Percentiles rank a stretch among this genome's conserved stretches.
These are phyloP conservation scores for Diabrotica undecimpunctata DNA, from an alignment of 1,140 invertebrate species.

Conservation along the genomic window DNA sequence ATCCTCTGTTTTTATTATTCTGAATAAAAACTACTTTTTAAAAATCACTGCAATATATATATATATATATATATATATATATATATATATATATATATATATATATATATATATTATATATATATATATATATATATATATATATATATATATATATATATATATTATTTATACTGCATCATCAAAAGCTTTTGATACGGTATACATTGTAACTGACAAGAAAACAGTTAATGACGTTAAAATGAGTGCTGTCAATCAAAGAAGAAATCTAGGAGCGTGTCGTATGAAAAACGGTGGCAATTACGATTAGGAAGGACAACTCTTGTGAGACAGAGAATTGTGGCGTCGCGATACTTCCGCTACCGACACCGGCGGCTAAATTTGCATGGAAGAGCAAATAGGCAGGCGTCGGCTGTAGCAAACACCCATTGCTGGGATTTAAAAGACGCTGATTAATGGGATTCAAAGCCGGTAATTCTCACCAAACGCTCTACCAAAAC, in stretches of 20 bases:
- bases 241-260: not conserved
- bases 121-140: no score
- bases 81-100: no score
- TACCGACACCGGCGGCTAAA: not conserved
- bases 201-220: no score
- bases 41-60: no score
- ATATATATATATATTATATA: no score
- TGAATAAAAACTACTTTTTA: no score
- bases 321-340: not conserved
- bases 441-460: slow-evolving; percentile 48
- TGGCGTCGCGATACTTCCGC: not conserved
- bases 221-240: no score
- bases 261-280: not conserved
- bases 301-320: not conserved
- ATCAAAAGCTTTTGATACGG: no score
- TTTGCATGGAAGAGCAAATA: slow-evolving; percentile 17
- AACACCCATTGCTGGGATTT: slow-evolving; percentile 47
- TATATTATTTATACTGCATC: no score
- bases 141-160: no score
- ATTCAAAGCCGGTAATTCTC: slow-evolving; percentile 48
- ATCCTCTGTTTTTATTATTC: no score
- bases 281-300: not conserved
- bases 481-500: slow-evolving; percentile 49
- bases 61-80: no score
- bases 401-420: slow-evolving; percentile 39